A percentile compares a stretch with the other conserved stretches of the same genome.
Conservation (phyloP, 2,888 invertebrate genomes). For the Microplitis manilae region DNA sequence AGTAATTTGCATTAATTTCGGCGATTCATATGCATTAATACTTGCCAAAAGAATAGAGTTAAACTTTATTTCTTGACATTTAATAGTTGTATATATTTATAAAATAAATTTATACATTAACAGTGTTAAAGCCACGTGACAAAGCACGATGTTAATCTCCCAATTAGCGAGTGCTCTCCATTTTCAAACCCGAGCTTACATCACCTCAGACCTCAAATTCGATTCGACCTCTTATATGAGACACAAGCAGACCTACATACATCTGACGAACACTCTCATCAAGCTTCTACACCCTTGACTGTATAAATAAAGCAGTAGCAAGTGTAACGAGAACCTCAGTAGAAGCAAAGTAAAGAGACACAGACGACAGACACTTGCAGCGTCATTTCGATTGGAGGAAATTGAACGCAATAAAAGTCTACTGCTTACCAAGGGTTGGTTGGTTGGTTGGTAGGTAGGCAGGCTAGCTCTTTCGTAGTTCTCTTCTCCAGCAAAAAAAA, state of each 20-base stretch:
- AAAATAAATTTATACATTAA: not conserved
- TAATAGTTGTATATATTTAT: too few relatives aligned
- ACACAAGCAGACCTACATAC: not conserved
- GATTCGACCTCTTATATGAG: slow-evolving; percentile 29
- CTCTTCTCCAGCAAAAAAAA: slow-evolving; percentile 20
- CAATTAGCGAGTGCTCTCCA: slow-evolving; percentile 5
- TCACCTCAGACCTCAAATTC: not conserved
- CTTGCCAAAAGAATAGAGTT: not conserved
- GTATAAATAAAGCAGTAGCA: not conserved
- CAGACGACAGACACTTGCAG: slow-evolving; percentile 26
- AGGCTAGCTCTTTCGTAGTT: not conserved
- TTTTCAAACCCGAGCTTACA: slow-evolving; percentile 19
- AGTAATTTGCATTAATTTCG: slow-evolving; percentile 26
- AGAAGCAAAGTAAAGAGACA: slow-evolving; percentile 21
- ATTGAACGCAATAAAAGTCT: slow-evolving; percentile 38
- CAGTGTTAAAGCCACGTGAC: not conserved
- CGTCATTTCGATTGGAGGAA: slow-evolving; percentile 36
- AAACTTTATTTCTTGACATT: not conserved
- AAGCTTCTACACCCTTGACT: slow-evolving; percentile 1
- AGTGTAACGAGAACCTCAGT: slow-evolving; percentile 28
- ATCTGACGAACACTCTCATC: not conserved
- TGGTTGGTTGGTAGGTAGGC: not conserved
- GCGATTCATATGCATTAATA: slow-evolving; percentile 19
- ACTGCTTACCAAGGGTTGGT: not conserved
- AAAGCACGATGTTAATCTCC: slow-evolving; percentile 21